Conservation (phyloP, 2,888 invertebrate species). For the Polia nebulosa region DNA sequence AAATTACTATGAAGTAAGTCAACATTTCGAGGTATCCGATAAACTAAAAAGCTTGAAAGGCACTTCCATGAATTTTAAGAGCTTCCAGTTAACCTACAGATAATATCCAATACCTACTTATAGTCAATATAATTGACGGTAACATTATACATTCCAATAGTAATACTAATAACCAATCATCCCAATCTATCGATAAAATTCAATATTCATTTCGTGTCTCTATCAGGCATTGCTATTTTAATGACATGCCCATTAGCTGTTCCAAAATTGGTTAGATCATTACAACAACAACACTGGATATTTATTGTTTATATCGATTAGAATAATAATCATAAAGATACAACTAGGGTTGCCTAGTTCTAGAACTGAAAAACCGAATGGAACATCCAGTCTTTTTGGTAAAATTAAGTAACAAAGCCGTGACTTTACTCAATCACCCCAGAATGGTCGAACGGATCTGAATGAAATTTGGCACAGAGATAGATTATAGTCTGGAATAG, state of each 20-base stretch:
- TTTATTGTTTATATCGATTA: slow-evolving; percentile 57
- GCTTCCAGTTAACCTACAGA: neutral
- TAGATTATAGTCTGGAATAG: too few species aligned
- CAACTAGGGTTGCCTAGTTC: neutral
- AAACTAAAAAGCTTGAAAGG: neutral
- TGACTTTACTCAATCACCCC: too few species aligned
- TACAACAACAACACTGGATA: slow-evolving; percentile 54
- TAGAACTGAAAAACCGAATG: neutral
- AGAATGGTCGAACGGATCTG: too few species aligned
- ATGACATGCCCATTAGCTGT: slow-evolving; percentile 30
- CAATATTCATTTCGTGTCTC: slow-evolving; percentile 42
- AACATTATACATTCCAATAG: slow-evolving; percentile 7
- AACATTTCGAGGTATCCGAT: neutral
- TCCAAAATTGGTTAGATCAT: slow-evolving; percentile 56
- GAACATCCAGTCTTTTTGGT: accelerated
- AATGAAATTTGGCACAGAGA: too few species aligned
- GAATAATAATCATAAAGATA: slow-evolving; percentile 58
- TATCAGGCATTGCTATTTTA: slow-evolving; percentile 39
- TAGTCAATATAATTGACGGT: neutral
- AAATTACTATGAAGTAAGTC: neutral
- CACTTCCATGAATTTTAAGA: neutral
- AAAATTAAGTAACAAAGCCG: too few species aligned
- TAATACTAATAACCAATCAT: slow-evolving; percentile 4
- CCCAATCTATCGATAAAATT: slow-evolving; percentile 27
- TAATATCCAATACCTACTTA: neutral